phyloP scores from a whole-genome alignment of 2,797 vertebrate genomes.

The Chromis chromis region DNA sequence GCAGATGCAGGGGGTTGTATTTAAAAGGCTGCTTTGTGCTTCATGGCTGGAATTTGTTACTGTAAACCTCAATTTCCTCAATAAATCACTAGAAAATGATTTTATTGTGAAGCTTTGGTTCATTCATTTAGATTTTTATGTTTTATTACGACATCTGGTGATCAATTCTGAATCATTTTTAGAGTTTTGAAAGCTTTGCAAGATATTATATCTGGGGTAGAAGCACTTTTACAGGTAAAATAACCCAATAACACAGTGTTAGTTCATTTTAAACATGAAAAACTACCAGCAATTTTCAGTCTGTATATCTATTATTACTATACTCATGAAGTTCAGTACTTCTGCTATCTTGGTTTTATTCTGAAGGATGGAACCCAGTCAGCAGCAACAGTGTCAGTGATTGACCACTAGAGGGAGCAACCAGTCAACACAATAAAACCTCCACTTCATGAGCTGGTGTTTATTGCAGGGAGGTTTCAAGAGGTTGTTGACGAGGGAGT shows the following conservation, averaged over 20 bases:
- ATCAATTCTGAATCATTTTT: too few relatives aligned
- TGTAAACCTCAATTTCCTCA: conserved; percentile 40
- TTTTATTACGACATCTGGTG: too few relatives aligned
- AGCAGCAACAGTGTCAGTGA: not conserved
- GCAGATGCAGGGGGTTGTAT: conserved; percentile 3
- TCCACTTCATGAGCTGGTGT: conserved; percentile 13
- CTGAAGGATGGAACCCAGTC: too few relatives aligned
- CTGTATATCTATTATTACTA: too few relatives aligned
- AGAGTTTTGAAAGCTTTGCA: not conserved
- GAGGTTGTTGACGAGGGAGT: conserved; percentile 33
- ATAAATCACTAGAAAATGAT: conserved; percentile 53
- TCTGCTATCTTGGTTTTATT: too few relatives aligned
- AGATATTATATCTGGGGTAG: not conserved
- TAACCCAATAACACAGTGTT: not conserved
- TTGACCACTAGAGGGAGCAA: conserved; percentile 53
- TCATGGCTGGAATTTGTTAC: conserved; percentile 16
- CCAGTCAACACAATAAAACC: not conserved
- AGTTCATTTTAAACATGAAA: not conserved
- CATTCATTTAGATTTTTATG: too few relatives aligned
- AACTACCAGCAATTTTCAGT: too few relatives aligned
- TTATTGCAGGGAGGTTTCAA: conserved; percentile 41
- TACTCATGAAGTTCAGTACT: too few relatives aligned
- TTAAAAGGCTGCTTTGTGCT: conserved; percentile 38
- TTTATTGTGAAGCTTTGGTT: not conserved
- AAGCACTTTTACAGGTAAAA: not conserved